Evolutionary conservation across 2,113 vertebrate species (phyloP).

Genomic region (Electrona antarctica): DNA sequence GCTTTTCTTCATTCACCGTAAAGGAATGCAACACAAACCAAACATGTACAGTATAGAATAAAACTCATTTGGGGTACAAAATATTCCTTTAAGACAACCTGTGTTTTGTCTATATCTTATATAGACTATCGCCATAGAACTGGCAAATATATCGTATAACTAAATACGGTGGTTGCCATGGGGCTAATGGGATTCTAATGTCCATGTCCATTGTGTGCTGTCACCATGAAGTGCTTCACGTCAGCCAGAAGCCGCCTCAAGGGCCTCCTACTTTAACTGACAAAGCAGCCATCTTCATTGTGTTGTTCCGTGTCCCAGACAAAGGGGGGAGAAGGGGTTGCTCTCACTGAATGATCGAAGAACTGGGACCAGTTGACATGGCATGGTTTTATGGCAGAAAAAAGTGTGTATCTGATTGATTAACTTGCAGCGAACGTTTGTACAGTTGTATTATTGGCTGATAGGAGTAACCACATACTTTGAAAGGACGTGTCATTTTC

Average conservation of each 20-base stretch:
- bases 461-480: too few relatives aligned
- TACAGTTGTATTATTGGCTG: too few relatives aligned
- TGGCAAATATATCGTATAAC: not conserved
- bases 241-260: conserved; percentile 42
- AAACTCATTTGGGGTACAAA: too few relatives aligned
- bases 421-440: too few relatives aligned
- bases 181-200: conserved; percentile 41
- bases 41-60: too few relatives aligned
- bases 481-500: too few relatives aligned
- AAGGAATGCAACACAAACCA: too few relatives aligned
- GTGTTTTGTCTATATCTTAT: not conserved
- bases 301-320: not conserved
- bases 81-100: not conserved
- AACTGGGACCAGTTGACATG: too few relatives aligned
- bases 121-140: not conserved
- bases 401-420: too few relatives aligned
- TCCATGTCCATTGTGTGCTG: conserved; percentile 51
- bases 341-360: too few relatives aligned
- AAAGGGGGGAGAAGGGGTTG: not conserved
- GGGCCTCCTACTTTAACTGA: conserved; percentile 29
- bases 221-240: conserved; percentile 38
- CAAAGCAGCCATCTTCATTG: conserved; percentile 14
- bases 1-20: too few relatives aligned
- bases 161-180: conserved; percentile 17
- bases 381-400: too few relatives aligned